Base-by-base conservation (phyloP, 1,140 invertebrate species). In the Aphidius gifuensis region DNA sequence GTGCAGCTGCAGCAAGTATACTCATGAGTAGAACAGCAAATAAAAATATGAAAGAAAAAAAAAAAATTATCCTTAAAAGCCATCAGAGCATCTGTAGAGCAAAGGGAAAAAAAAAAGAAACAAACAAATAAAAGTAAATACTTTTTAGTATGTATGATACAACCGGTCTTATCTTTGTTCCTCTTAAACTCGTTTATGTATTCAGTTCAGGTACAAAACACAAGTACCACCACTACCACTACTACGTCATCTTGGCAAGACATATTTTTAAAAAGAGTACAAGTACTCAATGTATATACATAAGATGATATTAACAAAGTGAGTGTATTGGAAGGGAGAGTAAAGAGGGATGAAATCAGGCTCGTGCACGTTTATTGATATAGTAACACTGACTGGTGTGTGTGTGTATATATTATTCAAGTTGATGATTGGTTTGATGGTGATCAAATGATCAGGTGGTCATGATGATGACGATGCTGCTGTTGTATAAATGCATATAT, bases 271-370 rank as follows among this genome's bases (percentile, higher is more conserved):
- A 32, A 32, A 32, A 32, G 2, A 3, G 4, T 32, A 54, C 45
- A 38, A 16, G 16, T 38, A 45, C 39, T 38, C 55, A 58, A 38
- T n/a, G 49, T 67, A 69, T 65, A 69, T 64, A 67, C 67, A 64
- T 16, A 16, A 72, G 69, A 70, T 72, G 66, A 70, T 70, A 68
- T 70, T 69, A 62, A 67, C 58, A 60, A 66, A 69, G 69, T 72
- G 66, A n/a, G 42, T n/a, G 56, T 16, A n/a, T 9, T 11, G 21
- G 42, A 57, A 42, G 11, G 16, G 7, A 4, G 57, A 9, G 23
- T 58, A 44, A 44, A 7, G 43, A 58, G 43, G 21, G 39, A n/a
- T 47, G 44, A 9, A 47, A 43, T 9, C n/a, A 21, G 43, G 39
- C 44, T 38, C 9, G 58, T 40, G 21, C 59, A 61, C 32, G 45